Evolutionary conservation across 2,888 invertebrate genomes (phyloP).

Genomic region (Epirrhoe alternata): DNA sequence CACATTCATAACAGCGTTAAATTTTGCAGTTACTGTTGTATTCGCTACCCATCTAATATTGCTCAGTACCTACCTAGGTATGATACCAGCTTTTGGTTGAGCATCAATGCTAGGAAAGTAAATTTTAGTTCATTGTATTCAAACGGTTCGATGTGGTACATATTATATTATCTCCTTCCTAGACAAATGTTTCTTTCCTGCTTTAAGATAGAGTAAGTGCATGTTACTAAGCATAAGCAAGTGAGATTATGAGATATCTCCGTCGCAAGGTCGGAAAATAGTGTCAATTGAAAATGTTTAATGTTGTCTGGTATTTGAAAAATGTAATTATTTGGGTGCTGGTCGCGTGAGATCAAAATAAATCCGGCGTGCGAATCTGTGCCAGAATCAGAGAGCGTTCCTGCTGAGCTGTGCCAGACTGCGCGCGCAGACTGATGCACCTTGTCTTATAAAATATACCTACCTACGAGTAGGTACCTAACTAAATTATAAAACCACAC

Average conservation of each 20-base stretch:
- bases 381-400: conserved; percentile 54
- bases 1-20: too few species aligned
- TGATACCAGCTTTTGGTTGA: too few species aligned
- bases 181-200: not conserved
- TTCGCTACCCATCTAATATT: too few species aligned
- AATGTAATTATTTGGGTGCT: conserved; percentile 73
- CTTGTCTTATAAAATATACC: conserved; percentile 1
- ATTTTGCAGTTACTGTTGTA: too few species aligned
- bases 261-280: conserved; percentile 8
- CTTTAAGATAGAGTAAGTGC: not conserved
- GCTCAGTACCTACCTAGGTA: too few species aligned
- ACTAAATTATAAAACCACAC: too few species aligned
- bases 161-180: not conserved
- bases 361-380: conserved; percentile 62
- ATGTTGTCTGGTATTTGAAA: conserved; percentile 75
- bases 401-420: conserved; percentile 28
- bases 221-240: conserved; percentile 18
- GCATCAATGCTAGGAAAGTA: too few species aligned
- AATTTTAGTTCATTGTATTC: not conserved
- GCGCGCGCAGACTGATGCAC: conserved; percentile 22
- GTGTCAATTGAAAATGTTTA: conserved; percentile 50
- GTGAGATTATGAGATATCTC: not conserved
- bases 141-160: not conserved
- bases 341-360: conserved; percentile 70
- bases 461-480: not conserved